Conservation (phyloP, 2,888 invertebrate genomes). For the Sphaerophoria taeniata region DNA sequence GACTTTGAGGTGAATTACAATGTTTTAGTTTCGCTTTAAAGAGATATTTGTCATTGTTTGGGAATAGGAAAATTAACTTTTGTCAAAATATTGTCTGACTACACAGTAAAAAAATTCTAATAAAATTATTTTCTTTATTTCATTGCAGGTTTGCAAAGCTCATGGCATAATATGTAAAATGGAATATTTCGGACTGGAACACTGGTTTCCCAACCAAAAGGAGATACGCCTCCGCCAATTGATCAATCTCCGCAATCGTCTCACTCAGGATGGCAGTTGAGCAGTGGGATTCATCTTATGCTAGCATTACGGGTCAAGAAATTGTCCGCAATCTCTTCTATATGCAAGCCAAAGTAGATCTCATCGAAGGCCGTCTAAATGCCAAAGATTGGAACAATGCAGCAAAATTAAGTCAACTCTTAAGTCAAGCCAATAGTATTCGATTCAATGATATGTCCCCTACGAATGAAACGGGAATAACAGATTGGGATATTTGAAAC, state of each 20-base stretch:
- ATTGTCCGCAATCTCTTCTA: slow-evolving; percentile 93
- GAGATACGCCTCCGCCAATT: slow-evolving; percentile 90
- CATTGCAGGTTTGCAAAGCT: slow-evolving; percentile 91
- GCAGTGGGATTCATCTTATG: slow-evolving; percentile 79
- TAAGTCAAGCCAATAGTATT: no score
- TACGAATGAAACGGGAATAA: slow-evolving; percentile 78
- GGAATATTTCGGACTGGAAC: slow-evolving; percentile 94
- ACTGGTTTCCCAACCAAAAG: slow-evolving; percentile 82
- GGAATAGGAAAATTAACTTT: background rate
- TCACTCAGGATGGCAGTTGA: slow-evolving; percentile 80
- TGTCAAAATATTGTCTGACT: background rate
- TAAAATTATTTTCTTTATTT: background rate
- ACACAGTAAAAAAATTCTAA: background rate
- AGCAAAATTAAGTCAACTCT: no score
- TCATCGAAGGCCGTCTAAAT: slow-evolving; percentile 89
- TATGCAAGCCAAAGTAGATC: slow-evolving; percentile 90
- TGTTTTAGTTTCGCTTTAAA: slow-evolving; percentile 20
- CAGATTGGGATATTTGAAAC: no score
- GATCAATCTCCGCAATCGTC: slow-evolving; percentile 91
- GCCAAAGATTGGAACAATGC: slow-evolving; percentile 88
- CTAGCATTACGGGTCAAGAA: no score
- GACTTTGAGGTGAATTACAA: slow-evolving; percentile 47
- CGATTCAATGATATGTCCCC: no score
- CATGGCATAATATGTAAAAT: slow-evolving; percentile 92
- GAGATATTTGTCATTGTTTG: background rate